Percentiles rank a stretch among this genome's conserved stretches.
Conservation (phyloP, 2,888 invertebrate species). For the Folsomia candida region DNA sequence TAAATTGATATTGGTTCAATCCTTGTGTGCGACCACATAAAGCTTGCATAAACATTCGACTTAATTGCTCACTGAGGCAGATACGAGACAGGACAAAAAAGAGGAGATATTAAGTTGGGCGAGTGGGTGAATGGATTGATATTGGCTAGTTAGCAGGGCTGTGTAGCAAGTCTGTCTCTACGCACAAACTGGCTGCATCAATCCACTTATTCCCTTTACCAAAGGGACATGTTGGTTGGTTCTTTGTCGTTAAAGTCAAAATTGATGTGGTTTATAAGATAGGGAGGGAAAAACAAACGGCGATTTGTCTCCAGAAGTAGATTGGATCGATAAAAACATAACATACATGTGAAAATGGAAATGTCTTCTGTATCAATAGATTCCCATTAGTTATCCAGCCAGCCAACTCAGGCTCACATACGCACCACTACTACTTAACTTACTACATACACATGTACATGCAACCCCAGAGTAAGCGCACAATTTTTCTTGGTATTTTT, state of each 20-base stretch:
- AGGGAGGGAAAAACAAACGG: conserved; percentile 10
- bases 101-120: not conserved
- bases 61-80: too few species aligned
- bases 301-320: conserved; percentile 17
- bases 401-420: too few species aligned
- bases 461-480: too few species aligned
- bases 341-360: not conserved
- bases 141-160: too few species aligned
- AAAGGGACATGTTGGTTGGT: too few species aligned
- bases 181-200: not conserved
- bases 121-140: too few species aligned
- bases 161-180: too few species aligned
- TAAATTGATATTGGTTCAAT: not conserved
- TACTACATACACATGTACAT: too few species aligned
- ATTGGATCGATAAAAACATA: conserved; percentile 15
- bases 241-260: not conserved
- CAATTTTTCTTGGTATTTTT: too few species aligned
- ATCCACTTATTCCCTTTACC: not conserved
- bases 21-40: not conserved
- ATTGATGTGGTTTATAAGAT: not conserved
- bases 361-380: not conserved
- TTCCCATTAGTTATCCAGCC: not conserved
- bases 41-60: too few species aligned
- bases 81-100: too few species aligned
- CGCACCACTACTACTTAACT: too few species aligned